These are phyloP conservation scores for Mustela nigripes DNA, from an alignment of 2,113 vertebrate genomes.

Conservation along the genomic window DNA sequence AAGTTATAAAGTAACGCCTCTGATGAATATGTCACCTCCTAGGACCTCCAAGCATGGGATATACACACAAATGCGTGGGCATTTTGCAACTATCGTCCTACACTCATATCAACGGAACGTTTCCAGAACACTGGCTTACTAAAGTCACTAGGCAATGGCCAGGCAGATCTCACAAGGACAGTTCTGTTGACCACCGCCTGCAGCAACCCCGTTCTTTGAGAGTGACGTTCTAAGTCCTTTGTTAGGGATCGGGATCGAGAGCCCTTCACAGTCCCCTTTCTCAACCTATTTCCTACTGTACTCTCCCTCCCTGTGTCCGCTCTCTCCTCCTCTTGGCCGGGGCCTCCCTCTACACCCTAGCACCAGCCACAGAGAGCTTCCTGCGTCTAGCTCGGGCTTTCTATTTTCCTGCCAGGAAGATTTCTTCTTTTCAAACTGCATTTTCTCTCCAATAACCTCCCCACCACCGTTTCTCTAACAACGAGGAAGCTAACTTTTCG, in stretches of 20 bases:
- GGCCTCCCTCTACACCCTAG: not conserved
- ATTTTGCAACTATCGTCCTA: not conserved
- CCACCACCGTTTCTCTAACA: not conserved
- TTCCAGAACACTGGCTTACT: not conserved
- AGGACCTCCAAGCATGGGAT: not conserved
- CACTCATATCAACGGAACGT: not conserved
- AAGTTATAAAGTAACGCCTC: not conserved
- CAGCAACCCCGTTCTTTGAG: not conserved
- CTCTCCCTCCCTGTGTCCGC: not conserved
- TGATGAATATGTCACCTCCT: not conserved
- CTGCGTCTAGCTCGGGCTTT: not conserved
- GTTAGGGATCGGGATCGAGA: not conserved
- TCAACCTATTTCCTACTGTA: not conserved
- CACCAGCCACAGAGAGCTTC: not conserved
- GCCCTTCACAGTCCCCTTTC: not conserved
- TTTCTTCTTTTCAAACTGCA: not conserved
- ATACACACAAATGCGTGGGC: fast-evolving
- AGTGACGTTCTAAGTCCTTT: not conserved
- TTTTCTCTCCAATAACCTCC: not conserved
- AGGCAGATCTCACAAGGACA: not conserved
- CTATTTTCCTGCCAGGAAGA: not conserved
- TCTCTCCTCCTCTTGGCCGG: not conserved
- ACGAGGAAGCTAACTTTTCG: not conserved
- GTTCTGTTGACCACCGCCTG: not conserved
- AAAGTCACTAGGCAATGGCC: not conserved